Conservation (phyloP, 2,888 invertebrate species). For the Agrilus mali region DNA sequence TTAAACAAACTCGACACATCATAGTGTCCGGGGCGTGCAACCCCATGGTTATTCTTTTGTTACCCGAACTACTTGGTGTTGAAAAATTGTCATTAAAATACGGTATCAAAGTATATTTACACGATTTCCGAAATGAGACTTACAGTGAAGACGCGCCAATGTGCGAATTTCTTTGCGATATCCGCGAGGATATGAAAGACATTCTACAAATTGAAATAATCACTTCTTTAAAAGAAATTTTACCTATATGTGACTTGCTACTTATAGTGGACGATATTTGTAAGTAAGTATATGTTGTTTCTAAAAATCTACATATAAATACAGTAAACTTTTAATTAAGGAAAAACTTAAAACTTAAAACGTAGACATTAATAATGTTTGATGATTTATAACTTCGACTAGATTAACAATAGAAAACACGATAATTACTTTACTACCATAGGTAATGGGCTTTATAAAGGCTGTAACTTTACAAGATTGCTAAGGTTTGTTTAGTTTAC, state of each 20-base stretch:
- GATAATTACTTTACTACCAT: no score
- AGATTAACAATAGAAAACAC: no score
- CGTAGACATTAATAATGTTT: no score
- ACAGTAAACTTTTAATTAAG: no score
- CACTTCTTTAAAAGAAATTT: slow-evolving; percentile 34
- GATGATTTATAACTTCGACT: no score
- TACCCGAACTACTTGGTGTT: slow-evolving; percentile 21
- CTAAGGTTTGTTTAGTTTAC: no score
- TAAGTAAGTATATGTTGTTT: background rate
- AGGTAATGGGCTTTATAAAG: no score
- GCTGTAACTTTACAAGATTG: no score
- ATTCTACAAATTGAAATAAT: slow-evolving; percentile 17
- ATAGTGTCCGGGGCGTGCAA: slow-evolving; percentile 23
- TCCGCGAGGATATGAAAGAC: slow-evolving; percentile 16
- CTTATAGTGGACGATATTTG: slow-evolving; percentile 38
- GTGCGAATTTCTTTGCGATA: slow-evolving; percentile 14
- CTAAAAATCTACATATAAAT: slow-evolving; percentile 22
- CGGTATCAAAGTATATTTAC: slow-evolving; percentile 23
- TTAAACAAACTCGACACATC: slow-evolving; percentile 11
- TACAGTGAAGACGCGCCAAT: slow-evolving; percentile 9
- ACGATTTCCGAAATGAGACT: slow-evolving; percentile 17
- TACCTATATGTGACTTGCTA: slow-evolving; percentile 39
- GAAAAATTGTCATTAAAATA: slow-evolving; percentile 15
- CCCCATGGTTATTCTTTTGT: slow-evolving; percentile 18
- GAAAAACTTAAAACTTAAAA: no score